Evolutionary conservation across 2,113 vertebrate genomes (phyloP).

Genomic region (Mirounga angustirostris): DNA sequence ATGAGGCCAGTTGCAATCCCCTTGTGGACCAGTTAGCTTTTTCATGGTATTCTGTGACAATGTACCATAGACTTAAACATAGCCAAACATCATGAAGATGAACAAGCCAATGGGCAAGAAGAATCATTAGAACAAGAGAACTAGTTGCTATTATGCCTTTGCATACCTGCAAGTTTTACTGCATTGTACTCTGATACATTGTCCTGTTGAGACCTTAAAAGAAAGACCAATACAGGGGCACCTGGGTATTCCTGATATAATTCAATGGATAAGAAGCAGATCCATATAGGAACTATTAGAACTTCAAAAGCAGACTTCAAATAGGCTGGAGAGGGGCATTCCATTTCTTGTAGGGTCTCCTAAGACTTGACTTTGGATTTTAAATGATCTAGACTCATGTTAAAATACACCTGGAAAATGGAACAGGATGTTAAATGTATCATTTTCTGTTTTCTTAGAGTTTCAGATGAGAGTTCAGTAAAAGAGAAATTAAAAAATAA

Average conservation of each 20-base stretch:
- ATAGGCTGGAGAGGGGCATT: not conserved
- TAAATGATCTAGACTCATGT: not conserved
- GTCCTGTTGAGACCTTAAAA: not conserved
- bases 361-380: not conserved
- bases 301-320: not conserved
- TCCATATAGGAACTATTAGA: not conserved
- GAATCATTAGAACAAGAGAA: not conserved
- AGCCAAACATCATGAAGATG: not conserved
- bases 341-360: not conserved
- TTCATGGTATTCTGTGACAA: not conserved
- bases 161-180: not conserved
- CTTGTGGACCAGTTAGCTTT: not conserved
- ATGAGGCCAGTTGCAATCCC: not conserved
- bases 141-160: not conserved
- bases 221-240: not conserved
- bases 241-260: not conserved
- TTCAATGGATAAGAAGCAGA: not conserved
- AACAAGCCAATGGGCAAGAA: not conserved
- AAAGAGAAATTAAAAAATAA: not conserved
- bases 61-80: not conserved
- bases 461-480: not conserved
- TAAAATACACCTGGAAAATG: not conserved
- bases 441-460: not conserved
- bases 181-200: not conserved
- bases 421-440: not conserved